Conservation (phyloP, 2,113 vertebrate genomes). For the Prinia subflava region DNA sequence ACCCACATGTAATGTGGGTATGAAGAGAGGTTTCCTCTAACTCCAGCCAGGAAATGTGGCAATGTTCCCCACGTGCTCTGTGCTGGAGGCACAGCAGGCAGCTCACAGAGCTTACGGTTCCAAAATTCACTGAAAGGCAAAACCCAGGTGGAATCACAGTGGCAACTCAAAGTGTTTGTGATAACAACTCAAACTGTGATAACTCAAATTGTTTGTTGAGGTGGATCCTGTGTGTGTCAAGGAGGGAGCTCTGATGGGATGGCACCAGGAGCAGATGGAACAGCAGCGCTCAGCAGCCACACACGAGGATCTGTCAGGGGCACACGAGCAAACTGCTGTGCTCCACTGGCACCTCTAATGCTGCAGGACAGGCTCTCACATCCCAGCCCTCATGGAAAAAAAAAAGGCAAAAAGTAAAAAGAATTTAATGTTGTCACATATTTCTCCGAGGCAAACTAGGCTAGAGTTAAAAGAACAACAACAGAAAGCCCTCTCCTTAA, state of each 20-base stretch:
- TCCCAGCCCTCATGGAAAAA: background rate
- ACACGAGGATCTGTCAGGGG: background rate
- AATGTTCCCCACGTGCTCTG: background rate
- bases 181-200: background rate
- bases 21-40: background rate
- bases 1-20: background rate
- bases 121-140: background rate
- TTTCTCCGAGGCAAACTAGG: background rate
- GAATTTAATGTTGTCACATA: background rate
- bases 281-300: background rate
- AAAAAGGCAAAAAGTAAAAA: background rate
- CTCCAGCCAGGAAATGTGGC: background rate
- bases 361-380: background rate
- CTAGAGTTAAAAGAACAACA: background rate
- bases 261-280: background rate
- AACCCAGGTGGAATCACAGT: background rate
- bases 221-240: background rate
- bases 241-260: background rate
- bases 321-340: background rate
- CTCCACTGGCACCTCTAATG: background rate
- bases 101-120: background rate
- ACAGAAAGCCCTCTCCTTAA: background rate
- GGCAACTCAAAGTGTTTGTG: background rate
- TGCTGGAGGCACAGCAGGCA: background rate
- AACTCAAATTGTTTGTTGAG: background rate